A percentile compares a stretch with the other conserved stretches of the same genome.
phyloP scores from a whole-genome alignment of 2,797 vertebrate genomes.

The Sebastes melanostomus region DNA sequence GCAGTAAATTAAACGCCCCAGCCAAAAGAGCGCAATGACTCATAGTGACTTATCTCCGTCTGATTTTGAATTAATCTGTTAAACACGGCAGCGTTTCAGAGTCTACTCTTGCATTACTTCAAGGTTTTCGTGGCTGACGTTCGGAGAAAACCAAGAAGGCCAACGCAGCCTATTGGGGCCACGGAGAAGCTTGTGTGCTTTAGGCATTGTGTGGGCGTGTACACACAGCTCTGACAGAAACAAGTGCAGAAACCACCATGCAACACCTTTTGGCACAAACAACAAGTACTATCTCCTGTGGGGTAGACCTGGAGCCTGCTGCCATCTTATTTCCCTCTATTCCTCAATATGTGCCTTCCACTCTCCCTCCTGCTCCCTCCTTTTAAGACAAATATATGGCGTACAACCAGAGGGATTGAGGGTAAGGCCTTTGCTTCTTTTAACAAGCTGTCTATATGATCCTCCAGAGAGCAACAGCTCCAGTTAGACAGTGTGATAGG shows the following conservation, averaged over 20 bases:
- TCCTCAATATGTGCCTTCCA: slow-evolving; percentile 41
- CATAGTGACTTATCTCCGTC: slow-evolving; percentile 5
- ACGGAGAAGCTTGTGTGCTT: slow-evolving; percentile 35
- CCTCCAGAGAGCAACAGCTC: slow-evolving; percentile 61
- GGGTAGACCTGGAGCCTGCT: slow-evolving; percentile 47
- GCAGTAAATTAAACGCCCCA: slow-evolving; percentile 16
- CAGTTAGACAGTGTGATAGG: slow-evolving; percentile 42
- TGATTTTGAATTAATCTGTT: slow-evolving; percentile 1
- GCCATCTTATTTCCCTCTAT: slow-evolving; percentile 55
- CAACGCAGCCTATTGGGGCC: slow-evolving; percentile 12
- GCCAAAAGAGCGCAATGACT: slow-evolving; percentile 1
- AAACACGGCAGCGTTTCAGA: not conserved
- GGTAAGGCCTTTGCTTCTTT: slow-evolving; percentile 57
- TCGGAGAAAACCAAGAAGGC: slow-evolving; percentile 33
- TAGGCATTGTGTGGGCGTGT: slow-evolving; percentile 52
- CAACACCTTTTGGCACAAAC: slow-evolving; percentile 53
- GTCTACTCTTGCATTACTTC: slow-evolving; percentile 13
- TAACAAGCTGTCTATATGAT: slow-evolving; percentile 67
- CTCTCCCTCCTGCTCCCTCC: slow-evolving; percentile 16
- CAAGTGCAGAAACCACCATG: slow-evolving; percentile 28
- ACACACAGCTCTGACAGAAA: slow-evolving; percentile 40
- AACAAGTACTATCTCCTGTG: slow-evolving; percentile 49
- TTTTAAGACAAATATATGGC: slow-evolving; percentile 61
- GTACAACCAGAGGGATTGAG: slow-evolving; percentile 50
- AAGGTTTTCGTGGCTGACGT: slow-evolving; percentile 17